These are phyloP conservation scores for Cricetomys ansorgei DNA, from an alignment of 2,113 vertebrate genomes.

Conservation along the genomic window DNA sequence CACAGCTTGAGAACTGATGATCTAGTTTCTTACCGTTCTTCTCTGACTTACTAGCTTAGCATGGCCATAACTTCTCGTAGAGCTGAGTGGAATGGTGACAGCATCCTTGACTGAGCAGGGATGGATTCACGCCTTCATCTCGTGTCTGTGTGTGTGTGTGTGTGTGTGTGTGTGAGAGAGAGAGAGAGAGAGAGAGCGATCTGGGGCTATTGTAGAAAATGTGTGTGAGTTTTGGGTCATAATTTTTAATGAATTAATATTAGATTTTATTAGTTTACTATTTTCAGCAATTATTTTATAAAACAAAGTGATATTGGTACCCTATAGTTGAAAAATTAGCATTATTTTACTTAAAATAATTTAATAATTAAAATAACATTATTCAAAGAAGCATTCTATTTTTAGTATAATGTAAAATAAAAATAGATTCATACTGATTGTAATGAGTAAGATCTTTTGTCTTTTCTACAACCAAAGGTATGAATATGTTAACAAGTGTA, in stretches of 20 bases:
- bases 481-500: not conserved
- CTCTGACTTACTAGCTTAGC: not conserved
- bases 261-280: not conserved
- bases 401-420: not conserved
- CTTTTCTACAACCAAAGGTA: not conserved
- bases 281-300: not conserved
- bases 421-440: not conserved
- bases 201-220: not conserved
- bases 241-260: not conserved
- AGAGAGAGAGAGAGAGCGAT: too few relatives aligned
- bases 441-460: not conserved
- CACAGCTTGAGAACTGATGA: too few relatives aligned
- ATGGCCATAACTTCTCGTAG: not conserved
- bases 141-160: not conserved
- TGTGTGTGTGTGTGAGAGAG: too few relatives aligned
- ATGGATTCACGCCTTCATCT: not conserved
- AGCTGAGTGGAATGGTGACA: not conserved
- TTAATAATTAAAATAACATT: not conserved
- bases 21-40: not conserved
- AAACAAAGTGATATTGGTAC: not conserved
- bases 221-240: not conserved
- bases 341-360: slow-evolving; percentile 1
- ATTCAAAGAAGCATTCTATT: not conserved
- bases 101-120: not conserved
- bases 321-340: not conserved